phyloP scores from a whole-genome alignment of 53 echinoderm and acorn worm genomes.

The Echinometra lucunter region DNA sequence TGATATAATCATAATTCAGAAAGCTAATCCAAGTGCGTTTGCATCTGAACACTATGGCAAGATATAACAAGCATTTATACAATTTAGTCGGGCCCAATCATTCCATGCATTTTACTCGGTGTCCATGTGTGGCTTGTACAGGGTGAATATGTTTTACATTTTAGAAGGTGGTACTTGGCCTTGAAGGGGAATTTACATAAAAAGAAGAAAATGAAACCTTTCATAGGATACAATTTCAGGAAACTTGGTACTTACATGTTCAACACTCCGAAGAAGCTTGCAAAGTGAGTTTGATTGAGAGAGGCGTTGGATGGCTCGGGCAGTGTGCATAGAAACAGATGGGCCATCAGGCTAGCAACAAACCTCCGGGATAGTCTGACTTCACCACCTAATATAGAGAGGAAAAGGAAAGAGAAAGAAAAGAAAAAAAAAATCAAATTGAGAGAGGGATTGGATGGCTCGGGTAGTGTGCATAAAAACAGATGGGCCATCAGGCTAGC shows the following conservation, averaged over 20 bases:
- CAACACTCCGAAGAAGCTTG: conserved; percentile 80
- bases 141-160: too few relatives aligned
- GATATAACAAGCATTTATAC: not conserved
- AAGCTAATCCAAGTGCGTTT: too few relatives aligned
- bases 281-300: conserved; percentile 82
- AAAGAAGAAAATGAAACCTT: too few relatives aligned
- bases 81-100: not conserved
- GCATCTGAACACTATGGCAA: too few relatives aligned
- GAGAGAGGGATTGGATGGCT: not conserved
- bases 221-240: too few relatives aligned
- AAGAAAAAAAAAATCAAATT: not conserved
- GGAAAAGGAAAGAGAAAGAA: not conserved
- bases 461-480: conserved; percentile 81
- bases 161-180: too few relatives aligned
- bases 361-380: conserved; percentile 74
- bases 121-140: too few relatives aligned
- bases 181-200: too few relatives aligned
- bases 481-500: conserved; percentile 85
- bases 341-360: conserved; percentile 83
- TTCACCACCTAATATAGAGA: conserved; percentile 33
- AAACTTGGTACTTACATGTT: conserved; percentile 72
- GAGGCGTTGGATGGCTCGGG: conserved; percentile 59
- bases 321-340: conserved; percentile 87
- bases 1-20: too few relatives aligned
- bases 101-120: too few relatives aligned